These are phyloP conservation scores for Parnassius orleans DNA, from an alignment of 2,888 invertebrate genomes.

Conservation along the genomic window DNA sequence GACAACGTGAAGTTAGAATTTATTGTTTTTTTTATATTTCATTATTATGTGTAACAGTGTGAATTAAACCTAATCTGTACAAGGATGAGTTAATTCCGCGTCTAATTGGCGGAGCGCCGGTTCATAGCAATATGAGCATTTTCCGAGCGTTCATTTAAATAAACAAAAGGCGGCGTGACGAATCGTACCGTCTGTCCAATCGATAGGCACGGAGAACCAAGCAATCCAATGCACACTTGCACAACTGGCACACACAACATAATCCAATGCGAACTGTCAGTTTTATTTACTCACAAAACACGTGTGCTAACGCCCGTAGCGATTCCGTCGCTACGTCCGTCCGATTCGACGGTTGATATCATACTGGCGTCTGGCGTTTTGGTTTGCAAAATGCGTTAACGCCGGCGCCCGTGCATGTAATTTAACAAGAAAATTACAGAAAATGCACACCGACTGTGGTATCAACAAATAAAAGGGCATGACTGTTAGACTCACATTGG, in stretches of 20 bases:
- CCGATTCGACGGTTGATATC: conserved; percentile 6
- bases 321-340: conserved; percentile 8
- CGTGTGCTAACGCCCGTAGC: conserved; percentile 3
- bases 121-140: conserved; percentile 8
- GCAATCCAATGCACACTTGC: conserved; percentile 16
- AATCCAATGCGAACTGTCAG: conserved; percentile 14
- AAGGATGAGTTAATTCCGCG: conserved; percentile 1
- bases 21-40: neutral
- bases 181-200: conserved; percentile 17
- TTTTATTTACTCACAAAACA: conserved; percentile 24
- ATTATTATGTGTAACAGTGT: no score
- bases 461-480: neutral
- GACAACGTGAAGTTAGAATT: neutral
- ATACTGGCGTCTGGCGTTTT: conserved; percentile 9
- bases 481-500: no score
- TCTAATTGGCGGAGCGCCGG: conserved; percentile 9
- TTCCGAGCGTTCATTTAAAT: conserved; percentile 9
- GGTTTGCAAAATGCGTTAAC: conserved; percentile 1
- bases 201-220: conserved; percentile 19
- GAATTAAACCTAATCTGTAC: neutral
- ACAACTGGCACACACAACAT: conserved; percentile 14
- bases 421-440: conserved; percentile 12
- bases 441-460: conserved; percentile 5
- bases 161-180: conserved; percentile 15
- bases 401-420: conserved; percentile 19